A percentile compares a stretch with the other conserved stretches of the same genome.
phyloP scores from a whole-genome alignment of 2,797 vertebrate genomes.

The Enteromius thamalakanensis region DNA sequence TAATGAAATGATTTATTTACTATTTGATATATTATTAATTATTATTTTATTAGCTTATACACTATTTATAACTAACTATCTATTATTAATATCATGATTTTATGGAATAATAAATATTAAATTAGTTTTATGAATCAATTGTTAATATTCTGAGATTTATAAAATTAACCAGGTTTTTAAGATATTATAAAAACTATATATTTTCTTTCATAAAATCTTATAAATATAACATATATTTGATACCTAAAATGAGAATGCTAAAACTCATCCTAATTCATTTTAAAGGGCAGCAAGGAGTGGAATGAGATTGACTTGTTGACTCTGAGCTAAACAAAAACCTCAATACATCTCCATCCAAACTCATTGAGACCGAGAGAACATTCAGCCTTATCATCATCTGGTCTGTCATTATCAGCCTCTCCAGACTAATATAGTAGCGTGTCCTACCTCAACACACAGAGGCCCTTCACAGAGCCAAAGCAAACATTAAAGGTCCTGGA shows the following conservation, averaged over 20 bases:
- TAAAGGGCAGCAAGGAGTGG: not conserved
- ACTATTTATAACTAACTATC: no score
- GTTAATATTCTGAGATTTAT: no score
- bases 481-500: slow-evolving; percentile 37
- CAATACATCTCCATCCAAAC: not conserved
- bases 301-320: not conserved
- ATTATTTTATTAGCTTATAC: no score
- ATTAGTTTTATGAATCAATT: no score
- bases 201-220: no score
- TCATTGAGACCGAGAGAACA: not conserved
- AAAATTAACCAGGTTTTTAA: no score
- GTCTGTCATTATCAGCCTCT: slow-evolving; percentile 7
- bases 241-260: not conserved
- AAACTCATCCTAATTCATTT: not conserved
- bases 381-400: not conserved
- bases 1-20: no score
- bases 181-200: no score
- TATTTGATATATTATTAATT: no score
- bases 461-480: slow-evolving; percentile 13
- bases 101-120: no score
- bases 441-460: slow-evolving; percentile 1
- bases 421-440: not conserved
- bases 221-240: no score
- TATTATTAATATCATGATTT: no score
- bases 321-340: not conserved